Percentiles rank a stretch among this genome's conserved stretches.
phyloP scores from a whole-genome alignment of 2,113 vertebrate genomes.

The Heptranchias perlo region DNA sequence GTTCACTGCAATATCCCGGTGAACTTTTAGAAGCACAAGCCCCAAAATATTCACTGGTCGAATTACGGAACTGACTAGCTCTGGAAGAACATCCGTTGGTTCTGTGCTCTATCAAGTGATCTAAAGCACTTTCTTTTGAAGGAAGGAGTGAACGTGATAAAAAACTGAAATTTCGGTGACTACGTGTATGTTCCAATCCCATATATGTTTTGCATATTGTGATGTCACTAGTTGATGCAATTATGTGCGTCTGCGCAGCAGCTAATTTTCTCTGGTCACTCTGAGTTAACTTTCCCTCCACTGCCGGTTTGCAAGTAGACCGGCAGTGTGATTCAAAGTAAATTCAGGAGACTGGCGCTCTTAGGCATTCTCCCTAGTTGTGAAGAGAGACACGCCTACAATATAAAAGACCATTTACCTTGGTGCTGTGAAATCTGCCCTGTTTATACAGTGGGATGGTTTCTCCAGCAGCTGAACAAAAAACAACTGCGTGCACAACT shows the following conservation, averaged over 20 bases:
- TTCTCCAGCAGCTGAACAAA: too few relatives aligned
- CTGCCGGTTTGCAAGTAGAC: not conserved
- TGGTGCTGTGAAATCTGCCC: too few relatives aligned
- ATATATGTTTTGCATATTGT: not conserved
- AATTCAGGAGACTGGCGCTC: not conserved
- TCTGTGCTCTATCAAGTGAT: not conserved
- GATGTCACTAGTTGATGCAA: not conserved
- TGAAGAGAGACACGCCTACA: too few relatives aligned
- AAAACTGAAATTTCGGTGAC: not conserved
- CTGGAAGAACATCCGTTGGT: not conserved
- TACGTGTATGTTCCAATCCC: not conserved
- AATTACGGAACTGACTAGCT: not conserved
- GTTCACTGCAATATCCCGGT: too few relatives aligned
- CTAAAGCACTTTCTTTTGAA: not conserved
- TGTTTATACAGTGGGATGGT: too few relatives aligned
- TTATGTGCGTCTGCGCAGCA: too few relatives aligned
- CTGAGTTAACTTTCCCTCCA: too few relatives aligned
- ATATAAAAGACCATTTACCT: too few relatives aligned
- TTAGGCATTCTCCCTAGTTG: not conserved
- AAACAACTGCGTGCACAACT: too few relatives aligned
- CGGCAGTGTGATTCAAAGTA: not conserved
- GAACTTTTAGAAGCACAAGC: too few relatives aligned
- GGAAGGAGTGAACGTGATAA: not conserved
- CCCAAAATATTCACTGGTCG: not conserved
- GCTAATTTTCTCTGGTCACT: not conserved